Percentiles rank a stretch among this genome's conserved stretches.
Evolutionary conservation across 2,888 invertebrate genomes (phyloP).

Genomic region (Bimastos eiseni): DNA sequence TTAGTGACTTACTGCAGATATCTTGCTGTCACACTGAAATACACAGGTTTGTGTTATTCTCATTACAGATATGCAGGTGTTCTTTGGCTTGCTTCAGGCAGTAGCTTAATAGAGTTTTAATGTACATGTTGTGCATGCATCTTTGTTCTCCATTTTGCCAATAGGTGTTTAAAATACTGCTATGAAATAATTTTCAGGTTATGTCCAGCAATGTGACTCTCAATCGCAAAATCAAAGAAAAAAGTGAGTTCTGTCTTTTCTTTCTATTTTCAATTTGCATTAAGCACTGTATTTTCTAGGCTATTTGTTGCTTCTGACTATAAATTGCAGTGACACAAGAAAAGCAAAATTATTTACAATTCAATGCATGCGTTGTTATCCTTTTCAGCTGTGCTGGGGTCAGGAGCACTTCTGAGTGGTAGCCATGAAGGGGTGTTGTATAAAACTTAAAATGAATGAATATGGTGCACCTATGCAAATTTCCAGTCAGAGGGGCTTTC

Average conservation of each 20-base stretch:
- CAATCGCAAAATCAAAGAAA: conserved; percentile 42
- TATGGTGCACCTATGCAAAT: too few relatives aligned
- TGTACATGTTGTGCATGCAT: not conserved
- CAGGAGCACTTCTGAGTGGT: too few relatives aligned
- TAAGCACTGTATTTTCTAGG: not conserved
- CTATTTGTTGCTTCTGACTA: too few relatives aligned
- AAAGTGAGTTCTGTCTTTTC: not conserved
- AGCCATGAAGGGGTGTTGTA: too few relatives aligned
- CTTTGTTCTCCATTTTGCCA: not conserved
- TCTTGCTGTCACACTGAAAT: not conserved
- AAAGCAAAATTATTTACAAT: too few relatives aligned
- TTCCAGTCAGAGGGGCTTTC: too few relatives aligned
- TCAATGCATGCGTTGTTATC: too few relatives aligned
- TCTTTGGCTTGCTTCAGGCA: not conserved
- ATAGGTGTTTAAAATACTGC: conserved; percentile 13
- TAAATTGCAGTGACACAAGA: too few relatives aligned
- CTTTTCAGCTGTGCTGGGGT: too few relatives aligned
- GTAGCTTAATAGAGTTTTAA: not conserved
- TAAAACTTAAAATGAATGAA: too few relatives aligned
- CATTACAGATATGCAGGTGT: not conserved
- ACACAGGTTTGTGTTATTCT: not conserved
- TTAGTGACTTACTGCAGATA: not conserved
- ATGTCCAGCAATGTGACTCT: conserved; percentile 72
- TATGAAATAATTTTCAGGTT: conserved; percentile 37
- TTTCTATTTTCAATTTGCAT: conserved; percentile 23